Evolutionary conservation across 2,113 vertebrate species (phyloP), one percentile per base, ranked within the genome.

Genomic region (Psilopogon haemacephalus): DNA sequence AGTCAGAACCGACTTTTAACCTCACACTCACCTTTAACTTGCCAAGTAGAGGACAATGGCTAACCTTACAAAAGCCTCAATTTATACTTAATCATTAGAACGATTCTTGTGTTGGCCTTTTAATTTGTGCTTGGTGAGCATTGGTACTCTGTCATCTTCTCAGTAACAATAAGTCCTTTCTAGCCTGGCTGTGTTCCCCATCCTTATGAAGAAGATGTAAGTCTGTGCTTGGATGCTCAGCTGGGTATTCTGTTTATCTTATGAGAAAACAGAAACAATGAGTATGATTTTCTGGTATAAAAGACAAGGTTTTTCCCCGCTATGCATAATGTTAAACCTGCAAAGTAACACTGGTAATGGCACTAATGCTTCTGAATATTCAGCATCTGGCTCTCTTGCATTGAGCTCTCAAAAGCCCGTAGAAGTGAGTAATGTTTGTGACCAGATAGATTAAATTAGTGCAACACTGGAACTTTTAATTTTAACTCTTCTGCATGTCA

Each of bases 141-240:
- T 8, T 12, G 15, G 35, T 33, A 64, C 8, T 33, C 55, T 70
- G 18, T 67, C 58, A 28, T 33, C 37, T 74, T 67, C 52, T 68
- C 28, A 55, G 16, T 0, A 74, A 24, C 42, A 6, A 0, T 4
- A 63, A 40, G 3, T 21, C 32, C 20, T 63, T 67, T 50, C 24
- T 32, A 55, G 15, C 63, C 37, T 55, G 58, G 2, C 12, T 4
- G 1, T 48, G 5, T 32, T 85, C 27, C 12, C 12, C 17, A 32
- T 40, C 33, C 11, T 60, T 79, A 60, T 15, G 15, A 26, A 80
- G 24, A 42, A 5, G 8, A 62, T 68, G 6, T 30, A 59, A 37
- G 19, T 62, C 64, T 92, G 21, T 64, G 32, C 54, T 73, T 59
- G 73, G 46, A 52, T 21, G 38, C 48, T 33, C 13, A 13, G 12